Percentiles rank a stretch among this genome's conserved stretches.
phyloP scores from a whole-genome alignment of 1,140 invertebrate genomes.

The Brachionus rotundiformis region DNA sequence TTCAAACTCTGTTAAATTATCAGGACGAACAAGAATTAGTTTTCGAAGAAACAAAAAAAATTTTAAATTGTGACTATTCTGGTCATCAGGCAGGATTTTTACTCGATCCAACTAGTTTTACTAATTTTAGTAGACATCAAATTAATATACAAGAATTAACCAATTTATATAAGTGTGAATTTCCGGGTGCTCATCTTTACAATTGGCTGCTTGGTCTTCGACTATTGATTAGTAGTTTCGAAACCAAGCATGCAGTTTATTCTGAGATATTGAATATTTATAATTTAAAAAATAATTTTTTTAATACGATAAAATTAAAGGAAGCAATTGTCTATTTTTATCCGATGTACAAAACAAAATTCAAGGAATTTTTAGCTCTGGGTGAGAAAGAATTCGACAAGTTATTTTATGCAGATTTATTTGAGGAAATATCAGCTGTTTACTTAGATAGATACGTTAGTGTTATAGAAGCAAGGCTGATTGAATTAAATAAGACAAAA shows the following conservation, averaged over 20 bases:
- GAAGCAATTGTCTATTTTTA: background rate
- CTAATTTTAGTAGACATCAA: background rate
- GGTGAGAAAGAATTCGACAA: slow-evolving; percentile 51
- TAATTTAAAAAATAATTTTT: slow-evolving; percentile 50
- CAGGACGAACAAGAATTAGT: background rate
- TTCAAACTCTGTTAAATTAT: slow-evolving; percentile 28
- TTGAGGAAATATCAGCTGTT: slow-evolving; percentile 33
- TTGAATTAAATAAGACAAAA: slow-evolving; percentile 47
- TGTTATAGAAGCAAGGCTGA: background rate
- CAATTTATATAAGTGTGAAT: slow-evolving; percentile 36
- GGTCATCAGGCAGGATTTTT: background rate
- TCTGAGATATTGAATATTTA: slow-evolving; percentile 27
- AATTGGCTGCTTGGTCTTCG: slow-evolving; percentile 26
- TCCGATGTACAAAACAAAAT: slow-evolving; percentile 13
- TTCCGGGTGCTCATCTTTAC: slow-evolving; percentile 45
- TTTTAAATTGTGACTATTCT: slow-evolving; percentile 38
- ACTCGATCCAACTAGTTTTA: background rate
- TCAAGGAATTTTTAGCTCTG: background rate
- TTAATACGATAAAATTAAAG: slow-evolving; percentile 42
- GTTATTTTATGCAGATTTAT: slow-evolving; percentile 43
- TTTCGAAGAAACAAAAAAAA: slow-evolving; percentile 41
- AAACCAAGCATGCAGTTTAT: background rate
- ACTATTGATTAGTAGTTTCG: background rate
- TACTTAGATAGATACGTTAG: slow-evolving; percentile 30
- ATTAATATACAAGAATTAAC: slow-evolving; percentile 15